A percentile compares a stretch with the other conserved stretches of the same genome.
phyloP scores from a whole-genome alignment of 92 coral and sea anemone species.

The Siderastrea radians region DNA sequence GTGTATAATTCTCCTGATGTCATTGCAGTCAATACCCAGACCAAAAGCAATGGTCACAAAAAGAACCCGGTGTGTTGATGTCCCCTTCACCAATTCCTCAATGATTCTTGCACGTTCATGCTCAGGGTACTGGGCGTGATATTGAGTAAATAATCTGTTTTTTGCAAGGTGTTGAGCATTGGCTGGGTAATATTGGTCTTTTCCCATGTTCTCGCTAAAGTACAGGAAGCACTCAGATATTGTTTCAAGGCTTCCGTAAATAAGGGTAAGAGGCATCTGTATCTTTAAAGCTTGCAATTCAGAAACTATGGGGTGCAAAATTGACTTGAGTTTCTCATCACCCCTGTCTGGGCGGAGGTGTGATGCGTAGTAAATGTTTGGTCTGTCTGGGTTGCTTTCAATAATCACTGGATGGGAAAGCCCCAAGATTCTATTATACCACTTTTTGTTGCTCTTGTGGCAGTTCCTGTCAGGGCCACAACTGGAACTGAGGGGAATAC shows the following conservation, averaged over 20 bases:
- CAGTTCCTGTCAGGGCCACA: constrained; percentile 74
- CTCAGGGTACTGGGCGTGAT: constrained; percentile 77
- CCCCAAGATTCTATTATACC: constrained; percentile 49
- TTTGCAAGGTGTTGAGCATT: background rate
- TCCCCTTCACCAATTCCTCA: constrained; percentile 45
- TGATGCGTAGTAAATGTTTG: constrained; percentile 56
- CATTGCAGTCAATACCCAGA: constrained; percentile 62
- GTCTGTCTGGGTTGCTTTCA: constrained; percentile 60
- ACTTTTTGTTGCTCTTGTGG: constrained; percentile 37
- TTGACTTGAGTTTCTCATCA: constrained; percentile 48
- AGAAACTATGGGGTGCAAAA: constrained; percentile 47
- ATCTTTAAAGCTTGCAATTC: constrained; percentile 40
- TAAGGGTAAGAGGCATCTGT: constrained; percentile 65
- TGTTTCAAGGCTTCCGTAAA: constrained; percentile 64
- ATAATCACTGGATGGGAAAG: constrained; percentile 61
- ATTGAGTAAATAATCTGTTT: constrained; percentile 72
- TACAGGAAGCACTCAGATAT: constrained; percentile 56
- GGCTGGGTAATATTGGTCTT: constrained; percentile 56
- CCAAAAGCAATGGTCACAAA: constrained; percentile 87
- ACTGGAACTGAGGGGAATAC: constrained; percentile 53
- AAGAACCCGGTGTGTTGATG: constrained; percentile 56
- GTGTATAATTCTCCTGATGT: constrained; percentile 68
- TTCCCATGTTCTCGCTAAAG: constrained; percentile 50
- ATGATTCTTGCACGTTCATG: constrained; percentile 65
- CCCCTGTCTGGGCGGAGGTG: constrained; percentile 53